Conservation (phyloP, 2,797 vertebrate species). For the Crocodylus rhombifer region DNA sequence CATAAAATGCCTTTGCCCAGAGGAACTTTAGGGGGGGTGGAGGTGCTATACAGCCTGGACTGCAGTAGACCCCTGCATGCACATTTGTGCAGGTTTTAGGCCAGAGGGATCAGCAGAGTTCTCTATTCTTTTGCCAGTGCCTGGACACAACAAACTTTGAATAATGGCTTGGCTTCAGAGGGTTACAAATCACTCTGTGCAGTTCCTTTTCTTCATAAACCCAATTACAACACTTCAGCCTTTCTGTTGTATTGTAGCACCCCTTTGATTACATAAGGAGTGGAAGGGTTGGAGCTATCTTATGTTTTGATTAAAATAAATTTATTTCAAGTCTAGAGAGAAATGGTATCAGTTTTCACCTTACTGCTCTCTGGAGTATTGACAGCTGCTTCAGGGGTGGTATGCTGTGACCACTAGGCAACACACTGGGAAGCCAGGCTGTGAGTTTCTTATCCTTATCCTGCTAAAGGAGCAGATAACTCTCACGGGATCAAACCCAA, state of each 20-base stretch:
- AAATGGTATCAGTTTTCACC: not conserved
- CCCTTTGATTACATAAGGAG: not conserved
- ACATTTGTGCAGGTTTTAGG: rapidly evolving
- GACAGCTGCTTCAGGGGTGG: not conserved
- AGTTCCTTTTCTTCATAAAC: not conserved
- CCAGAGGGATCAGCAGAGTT: not conserved
- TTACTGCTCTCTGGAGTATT: not conserved
- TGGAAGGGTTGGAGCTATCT: not conserved
- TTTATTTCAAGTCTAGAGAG: not conserved
- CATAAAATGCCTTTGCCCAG: not conserved
- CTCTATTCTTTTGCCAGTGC: not conserved
- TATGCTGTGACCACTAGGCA: not conserved
- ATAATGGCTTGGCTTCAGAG: too few species aligned
- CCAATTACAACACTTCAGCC: not conserved
- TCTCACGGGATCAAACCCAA: not conserved
- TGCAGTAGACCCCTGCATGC: not conserved
- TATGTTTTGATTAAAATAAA: not conserved
- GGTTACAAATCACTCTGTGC: not conserved
- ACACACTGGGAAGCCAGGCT: not conserved
- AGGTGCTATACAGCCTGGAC: not conserved
- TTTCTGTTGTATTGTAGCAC: not conserved
- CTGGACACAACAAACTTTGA: not conserved
- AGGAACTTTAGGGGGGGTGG: not conserved
- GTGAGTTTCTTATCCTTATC: not conserved
- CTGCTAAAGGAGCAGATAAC: not conserved